A percentile compares a stretch with the other conserved stretches of the same genome.
These are phyloP conservation scores for Muraenolepis orangiensis DNA, from an alignment of 2,797 vertebrate species.

Conservation along the genomic window DNA sequence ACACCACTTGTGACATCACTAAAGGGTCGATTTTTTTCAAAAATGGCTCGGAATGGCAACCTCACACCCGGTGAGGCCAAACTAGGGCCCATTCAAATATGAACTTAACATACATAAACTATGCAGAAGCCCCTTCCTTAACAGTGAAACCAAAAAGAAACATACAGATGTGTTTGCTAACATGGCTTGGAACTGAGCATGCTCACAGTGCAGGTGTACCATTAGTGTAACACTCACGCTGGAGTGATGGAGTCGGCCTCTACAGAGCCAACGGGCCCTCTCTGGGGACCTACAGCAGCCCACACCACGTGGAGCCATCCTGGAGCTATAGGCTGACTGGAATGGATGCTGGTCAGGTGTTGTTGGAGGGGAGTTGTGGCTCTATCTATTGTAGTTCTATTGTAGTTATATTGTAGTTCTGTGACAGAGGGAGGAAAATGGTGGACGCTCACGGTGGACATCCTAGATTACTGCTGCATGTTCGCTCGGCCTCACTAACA, in stretches of 20 bases:
- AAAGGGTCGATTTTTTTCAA: background rate
- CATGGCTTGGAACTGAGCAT: background rate
- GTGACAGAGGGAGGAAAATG: slow-evolving; percentile 5
- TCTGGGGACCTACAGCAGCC: background rate
- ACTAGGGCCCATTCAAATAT: background rate
- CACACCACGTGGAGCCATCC: no score
- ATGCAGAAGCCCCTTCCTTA: background rate
- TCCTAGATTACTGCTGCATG: slow-evolving; percentile 65
- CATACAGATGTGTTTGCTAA: background rate
- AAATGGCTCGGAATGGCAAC: background rate
- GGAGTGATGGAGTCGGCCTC: background rate
- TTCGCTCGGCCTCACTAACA: slow-evolving; percentile 57
- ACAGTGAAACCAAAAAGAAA: background rate
- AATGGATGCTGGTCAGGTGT: background rate
- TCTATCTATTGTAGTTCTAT: slow-evolving; percentile 42
- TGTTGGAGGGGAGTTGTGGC: background rate
- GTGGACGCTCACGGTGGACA: slow-evolving; percentile 29
- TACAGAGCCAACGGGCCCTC: background rate
- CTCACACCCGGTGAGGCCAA: background rate
- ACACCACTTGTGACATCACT: background rate
- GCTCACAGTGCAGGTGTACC: background rate
- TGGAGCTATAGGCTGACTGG: background rate
- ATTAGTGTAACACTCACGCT: background rate
- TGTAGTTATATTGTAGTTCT: slow-evolving; percentile 12
- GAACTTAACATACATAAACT: background rate